Evolutionary conservation across 1,140 invertebrate species (phyloP), one percentile per base, ranked within the genome.

Genomic region (Eumaeus atala): DNA sequence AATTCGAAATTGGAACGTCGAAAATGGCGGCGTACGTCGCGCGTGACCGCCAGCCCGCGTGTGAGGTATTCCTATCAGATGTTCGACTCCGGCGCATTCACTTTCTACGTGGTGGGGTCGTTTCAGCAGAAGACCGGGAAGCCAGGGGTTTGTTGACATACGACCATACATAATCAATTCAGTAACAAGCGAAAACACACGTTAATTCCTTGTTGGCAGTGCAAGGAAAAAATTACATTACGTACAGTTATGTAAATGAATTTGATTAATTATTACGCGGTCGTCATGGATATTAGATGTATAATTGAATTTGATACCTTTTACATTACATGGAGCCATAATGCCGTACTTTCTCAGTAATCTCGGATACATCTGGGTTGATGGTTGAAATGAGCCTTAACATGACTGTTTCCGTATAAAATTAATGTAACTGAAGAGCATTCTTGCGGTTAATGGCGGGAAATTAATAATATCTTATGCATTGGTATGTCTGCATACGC

Each of bases 91-190:
- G 57, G 67, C 67, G 70, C 76, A 62, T 77, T 77, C 77, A 80
- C 74, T 80, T 80, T 77, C 77, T 76, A 76, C 54, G 66, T 75
- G 65, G 70, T 72, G 74, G 76, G 74, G 74, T 54, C 59, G n/a
- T n/a, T n/a, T n/a, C n/a, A n/a, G 53, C 62, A 60, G 61, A 59
- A 66, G 53, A 59, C 48, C 64, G 67, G 74, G 71, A 72, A 77
- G 63, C 63, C 48, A 58, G 70, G 67, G 74, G 74, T 77, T 77
- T 77, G 72, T 73, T 77, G 72, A 77, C 74, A 69, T 66, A 69
- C 48, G 28, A 50, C 48, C 34, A 16, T 50, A 35, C 33, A 44
- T 33, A 33, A 53, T 53, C 42, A 42, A 53, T 53, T n/a, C n/a
- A 53, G 42, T 42, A 53, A 53, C 42, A 21, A 53, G 42, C 40